Evolutionary conservation across 2,797 vertebrate genomes (phyloP).

Genomic region (Apogon talboti): DNA sequence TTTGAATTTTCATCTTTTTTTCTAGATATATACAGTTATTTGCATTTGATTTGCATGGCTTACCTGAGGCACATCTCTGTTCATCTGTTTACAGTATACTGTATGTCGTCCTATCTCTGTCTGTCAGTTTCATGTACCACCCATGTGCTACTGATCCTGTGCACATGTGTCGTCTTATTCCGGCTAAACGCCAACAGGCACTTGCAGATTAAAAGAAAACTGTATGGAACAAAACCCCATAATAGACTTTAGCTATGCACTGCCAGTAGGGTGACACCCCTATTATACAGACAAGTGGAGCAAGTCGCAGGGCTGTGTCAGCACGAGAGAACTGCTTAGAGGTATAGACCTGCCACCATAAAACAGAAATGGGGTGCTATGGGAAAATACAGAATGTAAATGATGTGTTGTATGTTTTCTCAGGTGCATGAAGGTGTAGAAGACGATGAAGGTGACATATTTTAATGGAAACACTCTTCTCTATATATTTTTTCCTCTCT

Average conservation of each 20-base stretch:
- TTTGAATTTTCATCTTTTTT: constrained; percentile 21
- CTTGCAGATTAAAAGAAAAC: constrained; percentile 56
- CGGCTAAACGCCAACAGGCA: constrained; percentile 51
- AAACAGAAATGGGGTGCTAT: too few relatives aligned
- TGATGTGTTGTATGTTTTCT: too few relatives aligned
- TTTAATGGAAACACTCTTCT: too few relatives aligned
- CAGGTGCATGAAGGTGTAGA: too few relatives aligned
- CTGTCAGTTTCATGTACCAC: not conserved
- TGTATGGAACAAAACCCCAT: constrained; percentile 56
- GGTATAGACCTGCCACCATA: constrained; percentile 6
- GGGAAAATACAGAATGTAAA: too few relatives aligned
- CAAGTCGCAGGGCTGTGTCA: constrained; percentile 65
- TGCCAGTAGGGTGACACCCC: constrained; percentile 58
- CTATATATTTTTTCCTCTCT: too few relatives aligned
- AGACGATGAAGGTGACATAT: too few relatives aligned
- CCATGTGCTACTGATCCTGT: not conserved
- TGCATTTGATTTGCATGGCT: constrained; percentile 15
- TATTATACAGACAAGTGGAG: constrained; percentile 78
- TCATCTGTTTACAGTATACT: not conserved
- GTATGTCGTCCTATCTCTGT: too few relatives aligned
- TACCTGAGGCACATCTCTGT: not conserved
- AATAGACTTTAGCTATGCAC: constrained; percentile 51
- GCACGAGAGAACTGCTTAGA: constrained; percentile 51
- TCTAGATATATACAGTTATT: constrained; percentile 27
- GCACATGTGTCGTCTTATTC: constrained; percentile 31